A percentile compares a stretch with the other conserved stretches of the same genome.
phyloP scores from a whole-genome alignment of 1,140 invertebrate species.

The Steinernema khuongi region DNA sequence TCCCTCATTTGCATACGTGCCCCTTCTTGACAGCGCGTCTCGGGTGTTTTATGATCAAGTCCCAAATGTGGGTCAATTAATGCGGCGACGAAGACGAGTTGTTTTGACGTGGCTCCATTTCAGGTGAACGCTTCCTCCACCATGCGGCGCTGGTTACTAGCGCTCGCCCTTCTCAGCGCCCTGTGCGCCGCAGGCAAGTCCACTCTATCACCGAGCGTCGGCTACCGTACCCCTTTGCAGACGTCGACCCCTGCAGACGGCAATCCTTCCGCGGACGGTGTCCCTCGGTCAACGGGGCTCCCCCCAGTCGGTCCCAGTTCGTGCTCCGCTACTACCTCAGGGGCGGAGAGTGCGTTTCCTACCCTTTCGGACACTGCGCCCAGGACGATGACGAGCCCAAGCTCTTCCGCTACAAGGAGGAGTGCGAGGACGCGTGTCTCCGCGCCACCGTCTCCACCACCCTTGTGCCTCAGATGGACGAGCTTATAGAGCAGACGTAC shows the following conservation, averaged over 20 bases:
- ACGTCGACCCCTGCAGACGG: constrained; percentile 57
- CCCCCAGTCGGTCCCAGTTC: constrained; percentile 54
- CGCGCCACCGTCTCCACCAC: constrained; percentile 6
- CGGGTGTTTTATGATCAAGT: constrained; percentile 1
- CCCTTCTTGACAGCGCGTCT: background rate
- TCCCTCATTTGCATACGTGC: background rate
- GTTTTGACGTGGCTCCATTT: constrained; percentile 10
- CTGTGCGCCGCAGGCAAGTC: background rate
- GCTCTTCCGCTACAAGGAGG: constrained; percentile 58
- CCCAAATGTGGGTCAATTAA: background rate
- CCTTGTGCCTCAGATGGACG: constrained; percentile 5
- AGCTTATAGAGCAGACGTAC: constrained; percentile 23
- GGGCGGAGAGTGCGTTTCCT: constrained; percentile 57
- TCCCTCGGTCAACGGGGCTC: constrained; percentile 39
- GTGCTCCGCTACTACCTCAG: constrained; percentile 55
- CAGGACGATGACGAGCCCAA: constrained; percentile 53
- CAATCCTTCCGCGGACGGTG: constrained; percentile 57
- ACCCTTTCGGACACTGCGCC: constrained; percentile 56
- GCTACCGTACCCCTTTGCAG: constrained; percentile 6
- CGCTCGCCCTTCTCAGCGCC: background rate
- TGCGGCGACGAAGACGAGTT: background rate
- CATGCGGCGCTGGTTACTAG: constrained; percentile 2
- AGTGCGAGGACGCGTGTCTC: constrained; percentile 56
- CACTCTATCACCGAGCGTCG: background rate
- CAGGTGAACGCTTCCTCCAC: background rate